Evolutionary conservation across 2,888 invertebrate genomes (phyloP).

Genomic region (Dryocosmus kuriphilus): DNA sequence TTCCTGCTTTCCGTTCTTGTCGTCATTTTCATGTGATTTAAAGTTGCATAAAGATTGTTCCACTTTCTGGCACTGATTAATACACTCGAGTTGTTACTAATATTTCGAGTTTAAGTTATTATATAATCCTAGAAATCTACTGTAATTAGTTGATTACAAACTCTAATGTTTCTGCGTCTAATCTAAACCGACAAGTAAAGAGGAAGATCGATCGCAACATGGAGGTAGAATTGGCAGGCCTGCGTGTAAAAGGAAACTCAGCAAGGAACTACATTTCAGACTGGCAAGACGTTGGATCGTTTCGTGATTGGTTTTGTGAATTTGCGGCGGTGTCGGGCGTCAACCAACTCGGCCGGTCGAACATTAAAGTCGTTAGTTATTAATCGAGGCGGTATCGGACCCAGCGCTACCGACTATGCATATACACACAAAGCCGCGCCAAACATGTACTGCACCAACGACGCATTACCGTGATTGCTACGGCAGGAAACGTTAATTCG

Average conservation of each 20-base stretch:
- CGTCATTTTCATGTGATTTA: no score
- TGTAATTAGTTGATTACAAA: background rate
- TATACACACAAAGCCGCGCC: conserved; percentile 52
- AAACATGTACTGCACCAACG: conserved; percentile 50
- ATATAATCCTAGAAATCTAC: no score
- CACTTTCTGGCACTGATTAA: no score
- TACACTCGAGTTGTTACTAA: no score
- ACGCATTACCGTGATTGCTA: conserved; percentile 75
- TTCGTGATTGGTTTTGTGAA: conserved; percentile 24
- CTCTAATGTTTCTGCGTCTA: background rate
- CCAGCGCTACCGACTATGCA: conserved; percentile 42
- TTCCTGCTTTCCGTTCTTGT: no score
- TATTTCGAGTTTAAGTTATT: no score
- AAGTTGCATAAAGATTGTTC: no score
- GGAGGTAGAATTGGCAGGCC: background rate
- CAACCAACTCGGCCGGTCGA: conserved; percentile 48
- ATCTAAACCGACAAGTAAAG: conserved; percentile 6
- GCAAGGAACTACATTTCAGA: conserved; percentile 8
- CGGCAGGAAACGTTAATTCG: conserved; percentile 73
- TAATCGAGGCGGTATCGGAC: conserved; percentile 61
- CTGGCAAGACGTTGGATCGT: conserved; percentile 26
- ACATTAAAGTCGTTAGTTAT: conserved; percentile 61
- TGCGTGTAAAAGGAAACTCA: conserved; percentile 11
- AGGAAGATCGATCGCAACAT: background rate
- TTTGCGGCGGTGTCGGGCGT: conserved; percentile 35